Evolutionary conservation across 2,797 vertebrate species (phyloP).

Genomic region (Anguilla pacifica): DNA sequence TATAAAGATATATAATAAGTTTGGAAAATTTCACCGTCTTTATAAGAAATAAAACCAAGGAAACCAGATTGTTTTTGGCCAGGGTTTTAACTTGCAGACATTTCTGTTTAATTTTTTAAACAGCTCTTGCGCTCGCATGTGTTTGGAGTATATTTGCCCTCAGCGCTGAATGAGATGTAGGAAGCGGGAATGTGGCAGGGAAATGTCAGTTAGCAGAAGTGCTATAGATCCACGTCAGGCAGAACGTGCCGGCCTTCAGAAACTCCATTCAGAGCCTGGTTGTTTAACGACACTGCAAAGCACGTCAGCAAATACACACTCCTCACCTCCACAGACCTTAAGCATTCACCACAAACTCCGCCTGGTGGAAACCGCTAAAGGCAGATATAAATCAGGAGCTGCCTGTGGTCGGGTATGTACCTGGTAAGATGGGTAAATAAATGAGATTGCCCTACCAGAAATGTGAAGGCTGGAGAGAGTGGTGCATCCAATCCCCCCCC

Average conservation of each 20-base stretch:
- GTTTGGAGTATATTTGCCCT: conserved; percentile 33
- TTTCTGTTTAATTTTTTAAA: conserved; percentile 46
- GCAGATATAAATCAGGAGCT: conserved; percentile 37
- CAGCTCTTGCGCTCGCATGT: conserved; percentile 50
- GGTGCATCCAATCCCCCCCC: conserved; percentile 28
- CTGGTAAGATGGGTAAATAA: neutral
- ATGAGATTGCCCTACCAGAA: conserved; percentile 18
- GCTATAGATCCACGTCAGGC: neutral
- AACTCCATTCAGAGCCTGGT: conserved; percentile 50
- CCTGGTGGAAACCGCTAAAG: conserved; percentile 37
- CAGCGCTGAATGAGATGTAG: conserved; percentile 27
- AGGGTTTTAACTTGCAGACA: conserved; percentile 44
- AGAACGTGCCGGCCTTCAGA: conserved; percentile 39
- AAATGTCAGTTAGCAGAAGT: conserved; percentile 30
- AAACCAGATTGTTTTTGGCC: conserved; percentile 55
- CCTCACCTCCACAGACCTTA: conserved; percentile 37
- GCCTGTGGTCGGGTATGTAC: conserved; percentile 9
- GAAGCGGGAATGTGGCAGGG: conserved; percentile 47
- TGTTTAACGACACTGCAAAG: conserved; percentile 53
- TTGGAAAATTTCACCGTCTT: conserved; percentile 48
- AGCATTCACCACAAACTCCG: conserved; percentile 46
- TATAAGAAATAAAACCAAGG: conserved; percentile 31
- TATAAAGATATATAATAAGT: conserved; percentile 41
- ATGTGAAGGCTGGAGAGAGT: conserved; percentile 55
- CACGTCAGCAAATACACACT: conserved; percentile 54